Evolutionary conservation across 2,113 vertebrate genomes (phyloP).

Genomic region (Macrotis lagotis): DNA sequence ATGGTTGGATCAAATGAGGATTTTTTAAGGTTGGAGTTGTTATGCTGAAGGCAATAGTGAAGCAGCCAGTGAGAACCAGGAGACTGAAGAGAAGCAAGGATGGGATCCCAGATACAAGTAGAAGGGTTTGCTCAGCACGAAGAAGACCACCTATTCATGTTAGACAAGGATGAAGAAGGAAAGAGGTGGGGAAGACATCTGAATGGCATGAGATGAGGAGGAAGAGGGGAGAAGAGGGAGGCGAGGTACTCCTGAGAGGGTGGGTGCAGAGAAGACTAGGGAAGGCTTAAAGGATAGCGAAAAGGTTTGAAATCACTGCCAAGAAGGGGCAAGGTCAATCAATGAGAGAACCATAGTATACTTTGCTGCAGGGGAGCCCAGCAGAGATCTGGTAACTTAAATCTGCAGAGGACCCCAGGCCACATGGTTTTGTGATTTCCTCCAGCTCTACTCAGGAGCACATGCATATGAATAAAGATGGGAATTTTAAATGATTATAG

Average conservation of each 20-base stretch:
- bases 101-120: background rate
- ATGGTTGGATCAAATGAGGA: too few relatives aligned
- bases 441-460: background rate
- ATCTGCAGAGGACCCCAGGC: background rate
- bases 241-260: background rate
- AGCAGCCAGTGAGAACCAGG: background rate
- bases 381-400: background rate
- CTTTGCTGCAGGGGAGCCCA: background rate
- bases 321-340: background rate
- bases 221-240: background rate
- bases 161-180: background rate
- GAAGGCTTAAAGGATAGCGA: background rate
- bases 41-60: background rate
- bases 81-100: background rate
- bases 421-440: background rate
- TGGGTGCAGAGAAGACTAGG: background rate
- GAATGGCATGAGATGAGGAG: background rate
- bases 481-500: too few relatives aligned
- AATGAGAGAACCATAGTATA: background rate
- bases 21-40: too few relatives aligned
- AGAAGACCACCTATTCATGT: background rate
- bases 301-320: background rate
- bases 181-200: background rate
- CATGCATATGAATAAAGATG: background rate
- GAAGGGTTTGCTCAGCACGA: background rate